Base-by-base conservation (phyloP, 2,888 invertebrate species). In the Harmothoe impar region DNA sequence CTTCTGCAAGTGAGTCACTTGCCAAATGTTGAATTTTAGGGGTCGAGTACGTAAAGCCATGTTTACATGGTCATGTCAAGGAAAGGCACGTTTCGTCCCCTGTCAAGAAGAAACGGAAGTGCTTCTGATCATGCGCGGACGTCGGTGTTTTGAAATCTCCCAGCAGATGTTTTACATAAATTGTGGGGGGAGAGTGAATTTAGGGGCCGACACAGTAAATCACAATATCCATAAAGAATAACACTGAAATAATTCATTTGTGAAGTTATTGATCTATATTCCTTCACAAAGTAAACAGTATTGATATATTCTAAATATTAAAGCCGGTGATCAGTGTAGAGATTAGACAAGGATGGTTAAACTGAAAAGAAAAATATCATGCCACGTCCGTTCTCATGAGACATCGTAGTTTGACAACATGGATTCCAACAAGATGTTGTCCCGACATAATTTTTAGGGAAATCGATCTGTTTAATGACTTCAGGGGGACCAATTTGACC, bases 361-460 rank as follows among this genome's bases (percentile, higher is more conserved):
- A 81, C 0, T 35, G 15, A n/a, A 43, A 43, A 1, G 81, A 23
- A n/a, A 81, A 81, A 81, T 25, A 81, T 43, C 23, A 43, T 89
- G 89, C 89, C 89, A 89, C 89, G 89, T 89, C 81, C 31, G 78
- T 51, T 52, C 33, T 5, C 78, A 56, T 78, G 78, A 78, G 89
- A 89, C 5, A 86, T n/a, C 54, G 29, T 15, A 86, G n/a, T 78
- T 31, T 81, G 89, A 78, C 89, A 81, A 81, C 89, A 89, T 89
- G 89, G 89, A 86, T 20, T 23, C 54, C 54, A 54, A 54, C 54
- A 52, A 86, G 86, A 86, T 54, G 81, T 81, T 81, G 23, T 5
- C 20, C 35, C 35, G n/a, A 23, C 33, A 81, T 25, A n/a, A 17
- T 23, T 15, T 81, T 20, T 81, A 35, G 35, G 81, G 33, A 33